Percentiles rank a stretch among this genome's conserved stretches.
phyloP scores from a whole-genome alignment of 1,140 invertebrate genomes.

The Drosophila arizonae region DNA sequence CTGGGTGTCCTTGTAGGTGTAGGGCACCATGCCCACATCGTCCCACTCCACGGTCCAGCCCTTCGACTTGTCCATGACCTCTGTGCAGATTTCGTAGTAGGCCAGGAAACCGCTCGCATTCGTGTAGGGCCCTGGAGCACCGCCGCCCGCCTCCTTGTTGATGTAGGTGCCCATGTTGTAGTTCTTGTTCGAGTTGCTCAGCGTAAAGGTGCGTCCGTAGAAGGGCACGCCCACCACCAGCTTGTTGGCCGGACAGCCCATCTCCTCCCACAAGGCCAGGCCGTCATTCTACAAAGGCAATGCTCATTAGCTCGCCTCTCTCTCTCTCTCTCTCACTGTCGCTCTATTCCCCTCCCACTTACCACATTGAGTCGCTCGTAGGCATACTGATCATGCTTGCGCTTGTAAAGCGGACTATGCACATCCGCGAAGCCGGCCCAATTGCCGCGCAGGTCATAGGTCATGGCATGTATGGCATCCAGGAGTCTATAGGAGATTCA shows the following conservation, averaged over 20 bases:
- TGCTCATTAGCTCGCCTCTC: not conserved
- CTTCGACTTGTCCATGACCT: constrained; percentile 86
- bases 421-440: constrained; percentile 95
- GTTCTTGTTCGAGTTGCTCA: constrained; percentile 91
- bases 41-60: constrained; percentile 93
- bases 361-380: constrained; percentile 95
- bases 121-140: constrained; percentile 92
- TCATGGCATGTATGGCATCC: constrained; percentile 94
- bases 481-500: constrained; percentile 84
- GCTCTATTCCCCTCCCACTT: constrained; percentile 75
- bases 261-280: constrained; percentile 91
- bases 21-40: constrained; percentile 91
- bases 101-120: constrained; percentile 92
- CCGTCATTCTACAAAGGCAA: constrained; percentile 88
- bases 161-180: constrained; percentile 92
- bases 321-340: not conserved
- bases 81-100: constrained; percentile 95
- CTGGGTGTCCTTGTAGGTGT: constrained; percentile 92
- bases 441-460: constrained; percentile 95
- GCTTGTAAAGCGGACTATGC: constrained; percentile 92
- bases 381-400: constrained; percentile 93
- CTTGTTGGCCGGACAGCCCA: constrained; percentile 93
- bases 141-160: constrained; percentile 93
- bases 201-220: constrained; percentile 92
- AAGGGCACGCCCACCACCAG: constrained; percentile 94